phyloP scores from a whole-genome alignment of 2,113 vertebrate species.

The Anolis carolinensis region DNA sequence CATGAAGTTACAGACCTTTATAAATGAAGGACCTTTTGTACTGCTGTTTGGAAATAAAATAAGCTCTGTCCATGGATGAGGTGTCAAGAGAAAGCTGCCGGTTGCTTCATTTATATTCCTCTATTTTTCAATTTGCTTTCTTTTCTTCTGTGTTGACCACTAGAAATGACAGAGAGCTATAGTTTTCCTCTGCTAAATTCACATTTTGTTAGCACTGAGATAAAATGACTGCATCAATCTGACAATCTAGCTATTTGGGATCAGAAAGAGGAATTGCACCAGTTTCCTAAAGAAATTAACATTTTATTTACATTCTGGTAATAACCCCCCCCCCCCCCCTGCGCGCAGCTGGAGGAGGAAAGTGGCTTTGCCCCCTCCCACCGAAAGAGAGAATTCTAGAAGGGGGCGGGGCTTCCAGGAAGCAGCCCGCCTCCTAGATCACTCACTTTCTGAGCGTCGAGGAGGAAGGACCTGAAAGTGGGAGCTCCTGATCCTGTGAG shows the following conservation, averaged over 20 bases:
- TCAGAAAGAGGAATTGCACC: background rate
- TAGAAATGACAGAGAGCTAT: background rate
- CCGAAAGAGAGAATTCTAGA: too few relatives aligned
- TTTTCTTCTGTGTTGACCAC: background rate
- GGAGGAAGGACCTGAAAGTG: too few relatives aligned
- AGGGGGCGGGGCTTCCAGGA: too few relatives aligned
- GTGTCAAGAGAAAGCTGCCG: background rate
- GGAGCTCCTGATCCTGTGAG: too few relatives aligned
- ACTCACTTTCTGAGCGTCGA: too few relatives aligned
- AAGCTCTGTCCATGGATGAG: background rate
- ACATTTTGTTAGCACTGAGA: background rate
- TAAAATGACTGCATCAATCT: background rate
- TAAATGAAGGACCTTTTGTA: slow-evolving; percentile 7
- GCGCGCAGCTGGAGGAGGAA: too few relatives aligned
- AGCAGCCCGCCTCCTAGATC: too few relatives aligned
- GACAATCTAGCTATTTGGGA: background rate
- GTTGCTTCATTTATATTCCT: background rate
- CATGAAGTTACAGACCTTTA: background rate
- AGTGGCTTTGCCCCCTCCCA: too few relatives aligned
- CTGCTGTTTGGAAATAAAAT: slow-evolving; percentile 19
- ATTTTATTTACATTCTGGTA: background rate
- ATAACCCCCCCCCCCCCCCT: too few relatives aligned
- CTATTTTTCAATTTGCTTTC: background rate
- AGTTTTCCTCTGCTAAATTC: background rate
- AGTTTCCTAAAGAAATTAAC: background rate